Evolutionary conservation across 2,888 invertebrate genomes (phyloP).

Genomic region (Calameuta filiformis): DNA sequence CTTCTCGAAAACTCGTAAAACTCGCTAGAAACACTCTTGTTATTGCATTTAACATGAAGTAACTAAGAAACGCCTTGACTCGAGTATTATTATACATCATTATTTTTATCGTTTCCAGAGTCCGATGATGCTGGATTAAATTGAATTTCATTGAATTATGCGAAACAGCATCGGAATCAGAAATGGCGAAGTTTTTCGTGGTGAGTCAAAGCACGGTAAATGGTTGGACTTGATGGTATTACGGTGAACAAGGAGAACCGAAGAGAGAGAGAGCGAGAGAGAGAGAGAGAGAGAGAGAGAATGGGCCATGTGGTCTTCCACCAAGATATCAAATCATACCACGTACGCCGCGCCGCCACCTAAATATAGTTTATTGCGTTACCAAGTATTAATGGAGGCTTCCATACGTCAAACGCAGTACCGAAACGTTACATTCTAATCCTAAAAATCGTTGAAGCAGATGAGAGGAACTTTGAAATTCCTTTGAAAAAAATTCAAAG

Average conservation of each 20-base stretch:
- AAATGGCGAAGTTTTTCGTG: neutral
- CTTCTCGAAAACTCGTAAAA: conserved; percentile 1
- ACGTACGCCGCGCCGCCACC: conserved; percentile 57
- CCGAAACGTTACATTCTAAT: neutral
- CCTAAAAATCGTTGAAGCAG: neutral
- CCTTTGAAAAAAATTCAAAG: neutral
- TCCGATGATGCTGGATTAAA: neutral
- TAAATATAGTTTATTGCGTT: conserved; percentile 67
- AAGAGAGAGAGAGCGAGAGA: neutral
- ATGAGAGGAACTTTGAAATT: neutral
- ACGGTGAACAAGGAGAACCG: neutral
- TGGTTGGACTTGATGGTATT: neutral
- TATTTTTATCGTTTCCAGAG: neutral
- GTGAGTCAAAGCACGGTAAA: conserved; percentile 2
- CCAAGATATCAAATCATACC: conserved; percentile 65
- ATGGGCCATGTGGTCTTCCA: conserved; percentile 64
- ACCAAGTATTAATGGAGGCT: conserved; percentile 63
- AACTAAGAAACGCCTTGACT: neutral
- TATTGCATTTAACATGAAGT: neutral
- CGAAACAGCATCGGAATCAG: neutral
- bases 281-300: neutral
- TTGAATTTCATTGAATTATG: neutral
- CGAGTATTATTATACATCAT: neutral
- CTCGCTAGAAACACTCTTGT: neutral
- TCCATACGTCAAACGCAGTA: conserved; percentile 44